phyloP scores from a whole-genome alignment of 2,888 invertebrate genomes.

The Hyppa rectilinea region DNA sequence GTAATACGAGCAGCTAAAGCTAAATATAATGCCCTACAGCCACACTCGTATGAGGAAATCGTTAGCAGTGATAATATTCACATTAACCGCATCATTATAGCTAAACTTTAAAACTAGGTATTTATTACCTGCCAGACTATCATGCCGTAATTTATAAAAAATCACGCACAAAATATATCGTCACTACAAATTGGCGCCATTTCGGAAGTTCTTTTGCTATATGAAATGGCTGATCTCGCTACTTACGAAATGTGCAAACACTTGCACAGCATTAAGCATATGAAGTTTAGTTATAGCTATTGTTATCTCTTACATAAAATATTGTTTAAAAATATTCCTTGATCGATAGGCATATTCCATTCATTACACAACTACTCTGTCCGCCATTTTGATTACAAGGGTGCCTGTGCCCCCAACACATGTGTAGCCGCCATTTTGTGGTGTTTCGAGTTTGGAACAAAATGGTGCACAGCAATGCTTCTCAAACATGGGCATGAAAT shows the following conservation, averaged over 20 bases:
- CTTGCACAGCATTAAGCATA: slow-evolving; percentile 1
- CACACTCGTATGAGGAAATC: slow-evolving; percentile 52
- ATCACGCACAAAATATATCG: not conserved
- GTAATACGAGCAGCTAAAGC: slow-evolving; percentile 47
- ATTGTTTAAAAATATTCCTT: slow-evolving; percentile 28
- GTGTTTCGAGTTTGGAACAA: slow-evolving; percentile 34
- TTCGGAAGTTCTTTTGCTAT: slow-evolving; percentile 15
- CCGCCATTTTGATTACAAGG: slow-evolving; percentile 25
- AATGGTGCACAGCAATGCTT: slow-evolving; percentile 43
- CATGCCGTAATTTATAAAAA: not conserved
- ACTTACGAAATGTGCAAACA: slow-evolving; percentile 30
- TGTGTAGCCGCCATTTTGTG: slow-evolving; percentile 48
- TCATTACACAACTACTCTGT: not conserved
- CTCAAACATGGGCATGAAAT: slow-evolving; percentile 69
- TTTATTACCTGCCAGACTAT: not conserved
- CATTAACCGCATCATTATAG: slow-evolving; percentile 44
- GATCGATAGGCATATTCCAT: not conserved
- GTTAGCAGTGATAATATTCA: slow-evolving; percentile 51
- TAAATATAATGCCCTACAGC: slow-evolving; percentile 61
- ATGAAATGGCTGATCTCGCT: slow-evolving; percentile 7
- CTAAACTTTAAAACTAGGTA: slow-evolving; percentile 35
- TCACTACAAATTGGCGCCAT: slow-evolving; percentile 25
- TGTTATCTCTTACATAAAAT: not conserved
- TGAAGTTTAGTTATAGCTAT: not conserved
- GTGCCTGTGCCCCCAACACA: not conserved